A percentile compares a stretch with the other conserved stretches of the same genome.
Evolutionary conservation across 2,797 vertebrate genomes (phyloP).

Genomic region (Triplophysa yarkandensis): DNA sequence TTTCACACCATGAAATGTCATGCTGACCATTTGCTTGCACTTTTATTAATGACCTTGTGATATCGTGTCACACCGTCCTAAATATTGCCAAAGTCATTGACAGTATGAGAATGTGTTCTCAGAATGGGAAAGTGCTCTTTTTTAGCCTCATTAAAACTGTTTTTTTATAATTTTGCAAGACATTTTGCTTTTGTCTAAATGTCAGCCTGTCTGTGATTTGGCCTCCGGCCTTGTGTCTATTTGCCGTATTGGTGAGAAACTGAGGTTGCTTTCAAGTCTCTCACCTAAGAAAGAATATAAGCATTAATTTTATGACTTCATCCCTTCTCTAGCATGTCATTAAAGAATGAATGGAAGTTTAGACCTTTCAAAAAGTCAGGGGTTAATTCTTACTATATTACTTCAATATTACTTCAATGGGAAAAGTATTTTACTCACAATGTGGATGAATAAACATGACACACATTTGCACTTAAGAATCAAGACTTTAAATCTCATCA

Average conservation of each 20-base stretch:
- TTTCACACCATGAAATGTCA: slow-evolving; percentile 44
- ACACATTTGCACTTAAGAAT: not conserved
- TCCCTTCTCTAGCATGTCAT: too few relatives aligned
- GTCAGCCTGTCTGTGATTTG: not conserved
- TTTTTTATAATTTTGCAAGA: not conserved
- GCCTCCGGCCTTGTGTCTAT: not conserved
- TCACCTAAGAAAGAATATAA: not conserved
- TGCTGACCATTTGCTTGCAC: slow-evolving; percentile 19
- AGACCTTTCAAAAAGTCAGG: too few relatives aligned
- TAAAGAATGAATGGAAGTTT: not conserved
- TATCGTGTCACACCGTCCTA: slow-evolving; percentile 26
- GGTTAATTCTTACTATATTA: too few relatives aligned
- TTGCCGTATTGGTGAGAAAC: not conserved
- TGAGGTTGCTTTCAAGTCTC: not conserved
- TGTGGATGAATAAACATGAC: not conserved
- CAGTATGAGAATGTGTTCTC: slow-evolving; percentile 31
- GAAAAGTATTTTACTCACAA: not conserved
- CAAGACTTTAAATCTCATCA: not conserved
- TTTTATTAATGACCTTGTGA: slow-evolving; percentile 8
- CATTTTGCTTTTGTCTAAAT: not conserved
- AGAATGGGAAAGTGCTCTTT: not conserved
- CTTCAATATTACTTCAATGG: too few relatives aligned
- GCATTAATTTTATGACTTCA: not conserved
- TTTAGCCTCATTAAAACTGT: slow-evolving; percentile 14
- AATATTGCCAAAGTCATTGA: slow-evolving; percentile 9